A percentile compares a stretch with the other conserved stretches of the same genome.
phyloP scores from a whole-genome alignment of 2,888 invertebrate species.

The Sesia apiformis region DNA sequence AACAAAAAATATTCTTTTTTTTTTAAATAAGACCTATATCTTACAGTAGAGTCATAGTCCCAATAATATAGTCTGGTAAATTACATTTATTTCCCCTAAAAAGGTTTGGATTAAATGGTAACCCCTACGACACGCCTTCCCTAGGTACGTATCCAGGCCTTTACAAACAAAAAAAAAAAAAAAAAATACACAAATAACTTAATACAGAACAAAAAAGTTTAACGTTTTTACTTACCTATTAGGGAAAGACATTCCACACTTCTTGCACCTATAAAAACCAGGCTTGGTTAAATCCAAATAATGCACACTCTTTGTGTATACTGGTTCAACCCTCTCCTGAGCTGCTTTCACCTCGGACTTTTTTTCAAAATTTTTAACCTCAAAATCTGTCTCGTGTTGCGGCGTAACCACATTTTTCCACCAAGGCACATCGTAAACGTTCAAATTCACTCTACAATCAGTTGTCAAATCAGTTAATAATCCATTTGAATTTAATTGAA shows the following conservation, averaged over 20 bases:
- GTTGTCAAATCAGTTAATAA: conserved; percentile 6
- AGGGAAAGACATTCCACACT: conserved; percentile 21
- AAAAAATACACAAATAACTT: no score
- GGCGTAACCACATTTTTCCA: neutral
- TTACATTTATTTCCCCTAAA: no score
- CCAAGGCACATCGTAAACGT: conserved; percentile 5
- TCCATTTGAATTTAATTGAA: neutral
- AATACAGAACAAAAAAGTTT: neutral
- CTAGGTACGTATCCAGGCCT: no score
- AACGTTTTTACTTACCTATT: conserved; percentile 24
- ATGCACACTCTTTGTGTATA: conserved; percentile 16
- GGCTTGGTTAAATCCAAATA: conserved; percentile 23
- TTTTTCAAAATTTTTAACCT: neutral
- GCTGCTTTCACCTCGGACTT: neutral
- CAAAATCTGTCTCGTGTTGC: no score
- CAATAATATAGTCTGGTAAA: no score
- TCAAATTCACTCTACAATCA: conserved; percentile 13
- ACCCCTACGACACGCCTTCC: neutral
- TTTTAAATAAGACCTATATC: no score
- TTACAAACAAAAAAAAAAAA: no score
- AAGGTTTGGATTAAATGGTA: no score
- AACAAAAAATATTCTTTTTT: no score
- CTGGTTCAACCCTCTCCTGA: neutral
- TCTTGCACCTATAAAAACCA: conserved; percentile 20
- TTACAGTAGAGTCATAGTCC: no score